Base-by-base conservation (phyloP, 2,113 vertebrate genomes). In the Pluvianellus socialis region DNA sequence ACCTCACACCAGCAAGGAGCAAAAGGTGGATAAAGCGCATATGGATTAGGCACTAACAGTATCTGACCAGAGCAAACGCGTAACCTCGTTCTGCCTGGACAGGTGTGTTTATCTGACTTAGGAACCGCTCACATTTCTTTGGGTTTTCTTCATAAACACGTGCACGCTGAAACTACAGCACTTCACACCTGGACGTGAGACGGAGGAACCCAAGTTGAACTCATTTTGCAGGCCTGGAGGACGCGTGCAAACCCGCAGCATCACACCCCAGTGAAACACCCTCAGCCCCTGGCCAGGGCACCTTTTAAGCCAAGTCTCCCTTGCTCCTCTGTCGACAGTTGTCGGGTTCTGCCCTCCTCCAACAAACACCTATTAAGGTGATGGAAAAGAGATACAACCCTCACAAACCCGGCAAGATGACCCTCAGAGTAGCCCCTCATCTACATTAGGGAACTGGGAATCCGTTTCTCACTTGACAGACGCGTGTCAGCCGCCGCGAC, bases 301-400 rank as follows among this genome's bases (percentile, higher is more conserved):
- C 33, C 35, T 28, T 52, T 3, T 35, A 40, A 58, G 49, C 40
- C 49, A 71, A 38, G 26, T 23, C 44, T 56, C 42, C 42, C 20
- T 28, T 38, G 45, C 38, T 90, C 28, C 82, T 72, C 85, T 26
- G 12, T 28, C 4, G 7, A 11, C 28, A 53, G 23, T 0, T 62
- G 28, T 0, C 0, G 38, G 28, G 44, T 32, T 75, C 65, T 71
- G 50, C 52, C n/a, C 45, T 61, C n/a, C 55, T 47, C 66, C 66
- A 59, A 6, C 30, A 63, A 59, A 50, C 22, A 21, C 12, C n/a
- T 35, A 10, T 4, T 38, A 52, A 24, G 0, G 0, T 9, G 30
- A 44, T 35, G 65, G 33, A 56, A 32, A 70, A 61, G 33, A 67
- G 33, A 33, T 23, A 15, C 38, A 30, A n/a, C 27, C 58, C 26